Base-by-base conservation (phyloP, 2,888 invertebrate species). In the Dicranocentrus wangi region DNA sequence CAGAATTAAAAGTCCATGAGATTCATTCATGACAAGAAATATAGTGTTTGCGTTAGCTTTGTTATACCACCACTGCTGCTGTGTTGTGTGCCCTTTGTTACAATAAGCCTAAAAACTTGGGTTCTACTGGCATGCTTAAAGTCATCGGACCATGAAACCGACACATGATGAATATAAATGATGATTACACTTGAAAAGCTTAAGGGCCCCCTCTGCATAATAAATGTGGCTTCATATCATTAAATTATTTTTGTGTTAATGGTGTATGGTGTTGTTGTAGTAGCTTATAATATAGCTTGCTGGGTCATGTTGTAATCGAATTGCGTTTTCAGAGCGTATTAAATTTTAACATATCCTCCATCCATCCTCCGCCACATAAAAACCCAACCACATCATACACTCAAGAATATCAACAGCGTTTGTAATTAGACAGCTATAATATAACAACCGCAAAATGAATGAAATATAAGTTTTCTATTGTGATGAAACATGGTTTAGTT, bases 271-370 rank as follows among this genome's bases (percentile, higher is more conserved):
- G n/a, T n/a, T n/a, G n/a, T n/a, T n/a, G n/a, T n/a, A n/a, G 43
- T 60, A 23, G 47, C 60, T 65, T 55, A 65, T n/a, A n/a, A n/a
- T n/a, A n/a, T n/a, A 65, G 70, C 71, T 70, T 66, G 72, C 66
- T 79, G 79, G 71, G 71, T 71, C 65, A 66, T 79, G 79, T 79
- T 79, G 79, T 72, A 79, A 79, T 79, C 79, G 58, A 79, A 79
- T 79, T 79, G 79, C 69, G 79, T 79, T 79, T 79, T 72, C 79
- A 79, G 79, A 79, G 79, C 79, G 72, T 71, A 79, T 72, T 79
- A 71, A 79, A 70, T 78, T 78, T 79, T 72, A 28, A 79, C 43
- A 66, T 66, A 79, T 71, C 71, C 79, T 79, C 55, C 79, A 66
- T 55, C 15, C 13, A n/a, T 2, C 15, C n/a, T 15, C n/a, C 47